phyloP scores from a whole-genome alignment of 2,888 invertebrate species.

The Mimumesa dahlbomi region DNA sequence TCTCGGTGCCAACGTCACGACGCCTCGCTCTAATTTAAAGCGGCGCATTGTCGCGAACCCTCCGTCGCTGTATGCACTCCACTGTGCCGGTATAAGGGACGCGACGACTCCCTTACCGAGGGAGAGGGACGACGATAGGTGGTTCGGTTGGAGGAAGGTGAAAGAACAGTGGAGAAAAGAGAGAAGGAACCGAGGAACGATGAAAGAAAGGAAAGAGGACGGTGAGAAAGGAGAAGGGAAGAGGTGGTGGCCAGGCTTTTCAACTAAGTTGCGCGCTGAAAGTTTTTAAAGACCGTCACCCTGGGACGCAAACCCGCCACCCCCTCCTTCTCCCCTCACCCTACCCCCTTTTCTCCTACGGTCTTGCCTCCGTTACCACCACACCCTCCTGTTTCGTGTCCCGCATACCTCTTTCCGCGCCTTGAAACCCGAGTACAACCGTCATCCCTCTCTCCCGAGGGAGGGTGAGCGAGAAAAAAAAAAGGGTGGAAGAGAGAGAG shows the following conservation, averaged over 20 bases:
- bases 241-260: constrained; percentile 62
- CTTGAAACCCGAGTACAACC: constrained; percentile 26
- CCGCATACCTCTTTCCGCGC: too few species aligned
- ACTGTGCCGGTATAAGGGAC: constrained; percentile 55
- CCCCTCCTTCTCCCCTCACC: constrained; percentile 26
- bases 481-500: background rate
- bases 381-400: background rate
- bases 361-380: background rate
- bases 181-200: constrained; percentile 15
- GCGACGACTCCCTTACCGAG: constrained; percentile 6
- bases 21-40: constrained; percentile 67
- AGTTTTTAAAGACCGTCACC: constrained; percentile 75
- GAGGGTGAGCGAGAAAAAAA: constrained; percentile 11
- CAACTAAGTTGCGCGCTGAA: constrained; percentile 70
- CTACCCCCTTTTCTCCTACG: background rate
- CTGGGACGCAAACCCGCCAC: constrained; percentile 49
- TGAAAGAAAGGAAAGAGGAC: constrained; percentile 36
- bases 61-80: constrained; percentile 36
- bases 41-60: constrained; percentile 66
- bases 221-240: constrained; percentile 29
- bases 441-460: constrained; percentile 31
- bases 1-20: constrained; percentile 18
- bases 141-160: background rate
- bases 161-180: constrained; percentile 1
- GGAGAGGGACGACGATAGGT: background rate